Conservation (phyloP, 2,797 vertebrate genomes). For the Microhierax caerulescens region DNA sequence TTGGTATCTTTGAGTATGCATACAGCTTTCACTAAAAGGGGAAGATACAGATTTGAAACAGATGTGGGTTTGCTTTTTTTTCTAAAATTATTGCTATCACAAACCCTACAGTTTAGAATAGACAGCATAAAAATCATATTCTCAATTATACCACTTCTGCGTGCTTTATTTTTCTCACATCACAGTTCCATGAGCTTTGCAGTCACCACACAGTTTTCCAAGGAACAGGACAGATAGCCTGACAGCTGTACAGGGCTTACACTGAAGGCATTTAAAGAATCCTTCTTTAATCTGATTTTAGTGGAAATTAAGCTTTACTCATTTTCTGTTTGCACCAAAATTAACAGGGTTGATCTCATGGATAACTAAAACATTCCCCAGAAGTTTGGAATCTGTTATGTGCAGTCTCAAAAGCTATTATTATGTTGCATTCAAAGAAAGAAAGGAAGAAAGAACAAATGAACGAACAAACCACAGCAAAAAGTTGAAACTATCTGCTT, state of each 20-base stretch:
- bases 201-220: neutral
- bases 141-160: neutral
- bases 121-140: neutral
- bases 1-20: neutral
- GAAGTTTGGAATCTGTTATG: neutral
- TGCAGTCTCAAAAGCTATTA: neutral
- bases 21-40: neutral
- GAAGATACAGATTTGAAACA: neutral
- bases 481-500: neutral
- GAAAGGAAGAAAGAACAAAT: neutral
- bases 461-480: accelerated
- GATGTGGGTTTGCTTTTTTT: too few relatives aligned
- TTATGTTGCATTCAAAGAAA: neutral
- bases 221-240: neutral
- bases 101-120: neutral
- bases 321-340: neutral
- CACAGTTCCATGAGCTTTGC: neutral
- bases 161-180: neutral
- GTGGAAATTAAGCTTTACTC: neutral
- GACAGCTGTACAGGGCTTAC: slow-evolving; percentile 3
- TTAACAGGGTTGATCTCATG: neutral
- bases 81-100: neutral
- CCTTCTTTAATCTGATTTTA: slow-evolving; percentile 9
- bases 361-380: neutral
- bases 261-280: neutral